These are phyloP conservation scores for Drosophila sordidula DNA, from an alignment of 2,888 invertebrate genomes.

Conservation along the genomic window DNA sequence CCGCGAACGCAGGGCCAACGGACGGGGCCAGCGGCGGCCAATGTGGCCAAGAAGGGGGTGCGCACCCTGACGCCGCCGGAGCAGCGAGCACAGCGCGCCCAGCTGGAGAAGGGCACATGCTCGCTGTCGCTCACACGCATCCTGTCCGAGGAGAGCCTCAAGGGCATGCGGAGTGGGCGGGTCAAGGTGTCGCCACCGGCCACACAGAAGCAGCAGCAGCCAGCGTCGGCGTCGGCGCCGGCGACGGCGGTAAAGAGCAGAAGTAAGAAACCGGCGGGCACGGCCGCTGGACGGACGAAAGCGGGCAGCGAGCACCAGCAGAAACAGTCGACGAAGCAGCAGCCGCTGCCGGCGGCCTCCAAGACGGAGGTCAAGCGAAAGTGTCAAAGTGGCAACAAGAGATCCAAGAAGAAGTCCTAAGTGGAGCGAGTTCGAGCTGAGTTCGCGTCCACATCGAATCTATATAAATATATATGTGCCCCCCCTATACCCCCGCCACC, in stretches of 20 bases:
- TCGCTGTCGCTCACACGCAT: conserved; percentile 15
- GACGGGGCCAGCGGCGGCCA: background rate
- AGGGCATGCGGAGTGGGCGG: background rate
- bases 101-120: conserved; percentile 4
- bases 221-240: background rate
- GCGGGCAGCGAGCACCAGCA: background rate
- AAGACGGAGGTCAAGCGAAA: conserved; percentile 7
- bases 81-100: conserved; percentile 6
- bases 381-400: background rate
- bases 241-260: background rate
- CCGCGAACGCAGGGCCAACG: background rate
- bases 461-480: no score
- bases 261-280: background rate
- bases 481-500: no score
- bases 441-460: no score
- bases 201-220: background rate
- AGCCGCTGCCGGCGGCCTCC: background rate
- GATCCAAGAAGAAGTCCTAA: conserved; percentile 7
- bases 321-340: background rate
- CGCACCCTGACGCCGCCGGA: conserved; percentile 19
- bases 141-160: conserved; percentile 8
- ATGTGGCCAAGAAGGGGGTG: background rate
- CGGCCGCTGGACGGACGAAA: background rate
- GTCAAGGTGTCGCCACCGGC: background rate
- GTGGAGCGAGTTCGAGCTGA: no score